Percentiles rank a stretch among this genome's conserved stretches.
phyloP scores from a whole-genome alignment of 2,113 vertebrate species.

The Felis chaus region DNA sequence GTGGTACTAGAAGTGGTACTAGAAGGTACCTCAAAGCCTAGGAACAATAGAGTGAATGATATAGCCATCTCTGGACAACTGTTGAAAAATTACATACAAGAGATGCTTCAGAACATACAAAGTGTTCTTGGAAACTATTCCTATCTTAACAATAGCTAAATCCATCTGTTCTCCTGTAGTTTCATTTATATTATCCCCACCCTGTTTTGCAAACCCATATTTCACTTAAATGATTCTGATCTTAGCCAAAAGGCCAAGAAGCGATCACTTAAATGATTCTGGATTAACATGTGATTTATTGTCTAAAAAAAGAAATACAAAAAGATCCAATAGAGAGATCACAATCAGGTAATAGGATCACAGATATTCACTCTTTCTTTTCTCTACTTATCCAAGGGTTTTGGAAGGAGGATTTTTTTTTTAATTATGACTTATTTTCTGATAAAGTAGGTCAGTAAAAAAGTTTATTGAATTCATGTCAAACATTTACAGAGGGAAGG shows the following conservation, averaged over 20 bases:
- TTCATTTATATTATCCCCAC: constrained; percentile 72
- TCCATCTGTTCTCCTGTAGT: constrained; percentile 83
- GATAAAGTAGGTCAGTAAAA: constrained; percentile 26
- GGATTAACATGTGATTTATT: constrained; percentile 69
- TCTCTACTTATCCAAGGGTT: not conserved
- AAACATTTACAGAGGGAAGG: not conserved
- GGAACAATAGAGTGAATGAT: not conserved
- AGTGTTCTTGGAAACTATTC: constrained; percentile 84
- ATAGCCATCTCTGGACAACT: constrained; percentile 60
- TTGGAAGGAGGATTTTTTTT: not conserved
- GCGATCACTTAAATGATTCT: constrained; percentile 38
- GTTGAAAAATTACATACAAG: constrained; percentile 68
- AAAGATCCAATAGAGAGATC: not conserved
- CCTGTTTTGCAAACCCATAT: constrained; percentile 67
- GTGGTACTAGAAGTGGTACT: not conserved
- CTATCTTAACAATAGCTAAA: constrained; percentile 81
- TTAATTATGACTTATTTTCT: not conserved
- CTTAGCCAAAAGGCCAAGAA: no score
- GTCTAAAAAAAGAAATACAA: constrained; percentile 51
- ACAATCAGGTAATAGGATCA: not conserved
- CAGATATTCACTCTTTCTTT: not conserved
- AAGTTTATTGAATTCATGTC: not conserved
- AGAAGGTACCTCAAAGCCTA: not conserved
- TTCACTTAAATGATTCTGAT: constrained; percentile 60
- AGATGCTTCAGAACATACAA: constrained; percentile 77